phyloP scores from a whole-genome alignment of 2,888 invertebrate species.

The Romanomermis culicivorax region DNA sequence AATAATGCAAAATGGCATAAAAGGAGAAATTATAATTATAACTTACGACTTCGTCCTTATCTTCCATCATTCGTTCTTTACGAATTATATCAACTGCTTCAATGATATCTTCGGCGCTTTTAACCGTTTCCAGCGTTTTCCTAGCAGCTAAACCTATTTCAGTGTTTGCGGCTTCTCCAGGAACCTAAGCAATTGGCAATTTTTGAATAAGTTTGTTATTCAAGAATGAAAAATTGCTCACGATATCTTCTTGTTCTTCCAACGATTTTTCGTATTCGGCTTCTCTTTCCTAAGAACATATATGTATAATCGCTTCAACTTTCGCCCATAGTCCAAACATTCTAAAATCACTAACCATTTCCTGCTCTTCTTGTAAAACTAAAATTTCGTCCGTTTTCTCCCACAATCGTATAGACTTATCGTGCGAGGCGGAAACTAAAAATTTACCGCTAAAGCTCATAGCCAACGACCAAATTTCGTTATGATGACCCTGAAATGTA shows the following conservation, averaged over 20 bases:
- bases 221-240: too few relatives aligned
- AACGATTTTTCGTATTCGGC: slow-evolving; percentile 43
- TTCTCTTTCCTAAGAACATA: slow-evolving; percentile 39
- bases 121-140: slow-evolving; percentile 65
- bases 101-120: slow-evolving; percentile 67
- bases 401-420: slow-evolving; percentile 63
- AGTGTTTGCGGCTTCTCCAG: slow-evolving; percentile 40
- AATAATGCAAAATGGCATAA: not conserved
- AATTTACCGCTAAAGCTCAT: slow-evolving; percentile 60
- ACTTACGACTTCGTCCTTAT: slow-evolving; percentile 21
- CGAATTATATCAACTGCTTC: slow-evolving; percentile 60
- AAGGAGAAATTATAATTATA: too few relatives aligned
- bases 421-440: slow-evolving; percentile 58
- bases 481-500: slow-evolving; percentile 49
- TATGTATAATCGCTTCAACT: not conserved
- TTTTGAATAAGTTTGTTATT: not conserved
- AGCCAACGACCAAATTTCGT: slow-evolving; percentile 50
- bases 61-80: slow-evolving; percentile 36
- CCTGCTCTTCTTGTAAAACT: slow-evolving; percentile 72
- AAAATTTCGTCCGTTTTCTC: slow-evolving; percentile 65
- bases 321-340: not conserved
- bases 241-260: slow-evolving; percentile 31
- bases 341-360: too few relatives aligned
- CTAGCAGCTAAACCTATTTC: slow-evolving; percentile 60
- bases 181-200: slow-evolving; percentile 22